A percentile compares a stretch with the other conserved stretches of the same genome.
These are phyloP conservation scores for Rhyacophila evoluta DNA, from an alignment of 2,888 invertebrate genomes.

Conservation along the genomic window DNA sequence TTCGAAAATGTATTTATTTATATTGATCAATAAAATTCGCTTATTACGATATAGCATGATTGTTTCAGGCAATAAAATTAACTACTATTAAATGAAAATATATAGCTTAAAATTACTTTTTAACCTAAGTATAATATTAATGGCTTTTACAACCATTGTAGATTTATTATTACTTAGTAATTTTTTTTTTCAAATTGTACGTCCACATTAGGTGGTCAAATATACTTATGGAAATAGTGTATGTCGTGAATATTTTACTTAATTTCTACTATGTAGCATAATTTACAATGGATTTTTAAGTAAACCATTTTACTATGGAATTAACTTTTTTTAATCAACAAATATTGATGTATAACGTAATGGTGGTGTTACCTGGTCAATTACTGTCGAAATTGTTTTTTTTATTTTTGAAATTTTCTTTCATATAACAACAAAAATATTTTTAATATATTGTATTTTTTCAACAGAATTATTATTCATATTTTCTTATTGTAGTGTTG, in stretches of 20 bases:
- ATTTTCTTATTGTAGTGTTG: too few species aligned
- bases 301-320: too few species aligned
- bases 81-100: background rate
- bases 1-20: background rate
- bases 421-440: too few species aligned
- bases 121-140: background rate
- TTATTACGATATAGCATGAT: background rate
- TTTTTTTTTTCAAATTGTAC: too few species aligned
- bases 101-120: background rate
- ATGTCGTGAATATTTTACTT: background rate
- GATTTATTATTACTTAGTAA: background rate
- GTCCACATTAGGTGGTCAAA: background rate
- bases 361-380: conserved; percentile 23
- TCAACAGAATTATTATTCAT: too few species aligned
- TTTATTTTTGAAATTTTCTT: background rate
- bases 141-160: background rate
- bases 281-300: too few species aligned
- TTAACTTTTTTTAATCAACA: too few species aligned
- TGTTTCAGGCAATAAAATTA: background rate
- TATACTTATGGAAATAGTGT: background rate
- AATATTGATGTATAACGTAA: too few species aligned
- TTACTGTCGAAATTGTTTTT: background rate
- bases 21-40: background rate
- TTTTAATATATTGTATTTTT: too few species aligned
- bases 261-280: too few species aligned